Evolutionary conservation across 2,888 invertebrate genomes (phyloP).

Genomic region (Drosophila helvetica): DNA sequence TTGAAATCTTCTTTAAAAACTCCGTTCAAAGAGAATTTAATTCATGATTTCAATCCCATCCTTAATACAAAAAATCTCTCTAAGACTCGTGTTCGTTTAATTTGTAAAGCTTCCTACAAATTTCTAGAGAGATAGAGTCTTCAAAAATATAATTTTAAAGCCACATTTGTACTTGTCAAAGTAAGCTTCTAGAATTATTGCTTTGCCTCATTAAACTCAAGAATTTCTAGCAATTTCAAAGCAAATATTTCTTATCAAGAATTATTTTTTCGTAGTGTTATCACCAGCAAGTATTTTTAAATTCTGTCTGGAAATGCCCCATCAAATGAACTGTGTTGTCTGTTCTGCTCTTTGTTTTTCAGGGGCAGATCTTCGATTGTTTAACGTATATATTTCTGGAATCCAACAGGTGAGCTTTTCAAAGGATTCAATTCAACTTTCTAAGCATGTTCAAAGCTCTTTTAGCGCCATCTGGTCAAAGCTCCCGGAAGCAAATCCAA

Average conservation of each 20-base stretch:
- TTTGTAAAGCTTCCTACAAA: too few species aligned
- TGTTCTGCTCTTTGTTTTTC: neutral
- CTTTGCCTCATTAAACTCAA: neutral
- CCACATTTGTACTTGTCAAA: neutral
- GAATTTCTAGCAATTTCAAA: neutral
- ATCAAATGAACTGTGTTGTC: neutral
- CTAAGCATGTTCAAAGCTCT: slow-evolving; percentile 17
- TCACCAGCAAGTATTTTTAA: neutral
- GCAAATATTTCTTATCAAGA: slow-evolving; percentile 5
- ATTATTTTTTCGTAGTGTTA: neutral
- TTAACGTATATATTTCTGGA: neutral
- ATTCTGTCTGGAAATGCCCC: neutral
- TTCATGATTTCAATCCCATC: too few species aligned
- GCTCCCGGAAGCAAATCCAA: slow-evolving; percentile 10
- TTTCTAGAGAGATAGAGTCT: too few species aligned
- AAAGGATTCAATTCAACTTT: neutral
- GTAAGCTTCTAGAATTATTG: neutral
- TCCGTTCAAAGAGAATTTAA: too few species aligned
- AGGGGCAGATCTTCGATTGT: neutral
- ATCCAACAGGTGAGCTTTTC: slow-evolving; percentile 36
- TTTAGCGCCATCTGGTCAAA: slow-evolving; percentile 30
- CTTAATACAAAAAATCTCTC: too few species aligned
- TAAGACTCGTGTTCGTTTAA: too few species aligned
- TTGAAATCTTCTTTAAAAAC: too few species aligned
- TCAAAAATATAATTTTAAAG: neutral